Evolutionary conservation across 2,797 vertebrate species (phyloP).

Genomic region (Martes flavigula): DNA sequence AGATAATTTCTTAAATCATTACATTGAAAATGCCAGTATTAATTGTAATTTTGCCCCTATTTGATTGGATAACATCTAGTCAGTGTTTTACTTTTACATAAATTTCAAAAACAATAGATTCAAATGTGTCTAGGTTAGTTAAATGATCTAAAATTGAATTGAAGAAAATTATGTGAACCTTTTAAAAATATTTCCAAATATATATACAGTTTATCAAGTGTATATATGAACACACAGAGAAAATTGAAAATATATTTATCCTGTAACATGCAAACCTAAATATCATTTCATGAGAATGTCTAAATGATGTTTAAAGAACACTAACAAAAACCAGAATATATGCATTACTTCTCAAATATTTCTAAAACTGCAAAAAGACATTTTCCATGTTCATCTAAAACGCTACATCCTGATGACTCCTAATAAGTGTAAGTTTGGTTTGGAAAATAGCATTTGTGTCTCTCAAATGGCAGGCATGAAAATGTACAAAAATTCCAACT

Average conservation of each 20-base stretch:
- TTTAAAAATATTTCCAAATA: neutral
- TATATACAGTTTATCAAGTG: neutral
- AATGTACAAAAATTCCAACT: slow-evolving; percentile 45
- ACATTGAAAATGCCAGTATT: neutral
- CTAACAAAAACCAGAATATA: neutral
- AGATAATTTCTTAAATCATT: neutral
- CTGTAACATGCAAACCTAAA: neutral
- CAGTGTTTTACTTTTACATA: neutral
- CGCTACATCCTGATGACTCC: neutral
- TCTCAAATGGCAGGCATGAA: slow-evolving; percentile 42
- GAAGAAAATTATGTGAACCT: neutral
- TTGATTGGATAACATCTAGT: neutral
- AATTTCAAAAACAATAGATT: neutral
- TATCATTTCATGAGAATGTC: neutral
- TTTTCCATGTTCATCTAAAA: neutral
- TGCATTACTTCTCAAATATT: neutral
- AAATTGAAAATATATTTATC: neutral
- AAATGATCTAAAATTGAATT: neutral
- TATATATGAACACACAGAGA: neutral
- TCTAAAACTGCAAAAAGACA: neutral
- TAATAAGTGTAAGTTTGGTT: slow-evolving; percentile 25
- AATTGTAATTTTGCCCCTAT: neutral
- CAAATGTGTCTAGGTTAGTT: neutral
- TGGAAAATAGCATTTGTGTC: slow-evolving; percentile 58
- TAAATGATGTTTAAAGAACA: neutral